These are phyloP conservation scores for Parauchenoglanis ngamensis DNA, from an alignment of 2,797 vertebrate genomes.

Conservation along the genomic window DNA sequence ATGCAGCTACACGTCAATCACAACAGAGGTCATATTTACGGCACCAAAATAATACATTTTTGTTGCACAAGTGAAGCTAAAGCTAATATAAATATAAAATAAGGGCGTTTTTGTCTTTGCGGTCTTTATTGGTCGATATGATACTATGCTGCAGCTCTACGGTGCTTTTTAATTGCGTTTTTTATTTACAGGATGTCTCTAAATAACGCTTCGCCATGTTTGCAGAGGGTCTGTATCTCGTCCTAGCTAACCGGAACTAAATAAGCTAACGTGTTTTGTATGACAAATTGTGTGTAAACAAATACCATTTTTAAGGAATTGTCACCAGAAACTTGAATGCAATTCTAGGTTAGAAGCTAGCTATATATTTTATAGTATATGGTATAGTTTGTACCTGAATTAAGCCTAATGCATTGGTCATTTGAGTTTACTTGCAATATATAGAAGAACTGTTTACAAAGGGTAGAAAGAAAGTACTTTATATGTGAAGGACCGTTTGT, in stretches of 20 bases:
- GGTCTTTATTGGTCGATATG: neutral
- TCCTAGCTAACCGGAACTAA: neutral
- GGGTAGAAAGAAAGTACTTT: neutral
- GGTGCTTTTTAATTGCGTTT: neutral
- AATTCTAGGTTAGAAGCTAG: neutral
- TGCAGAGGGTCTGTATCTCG: constrained; percentile 65
- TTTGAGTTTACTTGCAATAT: neutral
- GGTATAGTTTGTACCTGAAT: neutral
- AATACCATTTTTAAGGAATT: neutral
- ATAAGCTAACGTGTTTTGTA: neutral
- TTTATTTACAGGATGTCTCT: constrained; percentile 24
- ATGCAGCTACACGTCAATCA: neutral
- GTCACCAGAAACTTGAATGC: too few species aligned
- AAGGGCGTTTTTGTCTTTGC: neutral
- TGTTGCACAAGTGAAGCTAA: neutral
- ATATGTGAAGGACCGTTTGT: neutral
- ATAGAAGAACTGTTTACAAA: neutral
- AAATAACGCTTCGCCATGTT: constrained; percentile 44
- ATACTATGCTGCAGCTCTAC: neutral
- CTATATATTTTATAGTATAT: neutral
- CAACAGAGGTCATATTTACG: constrained; percentile 28
- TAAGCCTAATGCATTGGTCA: too few species aligned
- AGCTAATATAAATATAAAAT: neutral
- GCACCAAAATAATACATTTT: neutral
- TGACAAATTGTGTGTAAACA: neutral